phyloP scores from a whole-genome alignment of 2,113 vertebrate species.

The Lasiurus borealis region DNA sequence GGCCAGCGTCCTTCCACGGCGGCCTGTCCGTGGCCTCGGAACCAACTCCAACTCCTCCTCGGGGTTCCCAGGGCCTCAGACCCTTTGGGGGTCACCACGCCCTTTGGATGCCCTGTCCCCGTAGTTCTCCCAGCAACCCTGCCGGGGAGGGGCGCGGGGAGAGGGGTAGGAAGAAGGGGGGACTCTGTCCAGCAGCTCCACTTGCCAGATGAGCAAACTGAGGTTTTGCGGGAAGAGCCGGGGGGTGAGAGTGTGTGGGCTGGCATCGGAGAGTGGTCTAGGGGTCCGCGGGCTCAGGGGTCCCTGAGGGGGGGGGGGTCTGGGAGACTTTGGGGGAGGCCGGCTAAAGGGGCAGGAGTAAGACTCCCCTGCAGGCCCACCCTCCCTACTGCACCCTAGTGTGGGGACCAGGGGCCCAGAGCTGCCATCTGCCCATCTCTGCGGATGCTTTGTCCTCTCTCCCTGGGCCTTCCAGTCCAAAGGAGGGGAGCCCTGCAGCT shows the following conservation, averaged over 20 bases:
- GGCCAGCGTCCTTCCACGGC: not conserved
- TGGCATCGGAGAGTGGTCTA: not conserved
- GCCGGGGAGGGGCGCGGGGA: too few species aligned
- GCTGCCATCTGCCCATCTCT: not conserved
- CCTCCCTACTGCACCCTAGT: not conserved
- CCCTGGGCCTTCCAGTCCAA: not conserved
- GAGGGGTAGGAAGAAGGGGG: not conserved
- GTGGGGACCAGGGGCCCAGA: not conserved
- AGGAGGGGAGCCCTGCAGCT: not conserved
- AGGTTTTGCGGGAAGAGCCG: not conserved
- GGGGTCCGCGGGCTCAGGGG: not conserved
- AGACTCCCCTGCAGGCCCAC: not conserved
- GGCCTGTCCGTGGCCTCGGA: not conserved
- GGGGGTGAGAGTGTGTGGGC: not conserved
- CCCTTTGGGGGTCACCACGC: not conserved
- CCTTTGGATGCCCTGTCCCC: slow-evolving; percentile 58
- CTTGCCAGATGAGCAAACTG: slow-evolving; percentile 3
- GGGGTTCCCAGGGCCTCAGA: not conserved
- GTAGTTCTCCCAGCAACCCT: slow-evolving; percentile 34
- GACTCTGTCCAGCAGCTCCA: not conserved
- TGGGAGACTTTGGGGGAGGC: not conserved
- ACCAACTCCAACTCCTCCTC: not conserved
- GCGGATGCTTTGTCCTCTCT: not conserved
- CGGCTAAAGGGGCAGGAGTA: not conserved
- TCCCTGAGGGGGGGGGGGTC: not conserved